Conservation (phyloP, 2,888 invertebrate genomes). For the Thereva nobilitata region DNA sequence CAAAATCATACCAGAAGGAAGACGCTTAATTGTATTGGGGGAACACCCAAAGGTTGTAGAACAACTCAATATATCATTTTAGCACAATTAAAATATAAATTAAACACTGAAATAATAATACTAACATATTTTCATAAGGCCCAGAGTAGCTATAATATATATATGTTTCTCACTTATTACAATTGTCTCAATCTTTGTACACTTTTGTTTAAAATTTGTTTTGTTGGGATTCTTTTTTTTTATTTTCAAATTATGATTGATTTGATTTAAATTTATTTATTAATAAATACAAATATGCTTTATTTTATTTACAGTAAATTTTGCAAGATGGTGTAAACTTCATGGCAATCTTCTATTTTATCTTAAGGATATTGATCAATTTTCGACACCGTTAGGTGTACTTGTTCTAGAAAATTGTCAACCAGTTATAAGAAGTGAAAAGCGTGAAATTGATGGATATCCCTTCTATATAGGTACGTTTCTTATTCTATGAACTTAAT, state of each 20-base stretch:
- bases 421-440: constrained; percentile 67
- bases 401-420: constrained; percentile 87
- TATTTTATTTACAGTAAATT: constrained; percentile 64
- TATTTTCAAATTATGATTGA: not conserved
- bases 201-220: too few relatives aligned
- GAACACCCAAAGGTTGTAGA: constrained; percentile 45
- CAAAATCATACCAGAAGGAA: constrained; percentile 40
- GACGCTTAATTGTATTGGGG: constrained; percentile 45
- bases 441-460: constrained; percentile 70
- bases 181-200: too few relatives aligned
- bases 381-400: constrained; percentile 85
- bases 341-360: constrained; percentile 93
- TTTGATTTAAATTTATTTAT: constrained; percentile 21
- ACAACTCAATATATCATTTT: constrained; percentile 10
- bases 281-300: not conserved
- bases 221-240: too few relatives aligned
- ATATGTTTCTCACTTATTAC: too few relatives aligned
- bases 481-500: not conserved
- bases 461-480: constrained; percentile 79
- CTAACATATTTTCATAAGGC: too few relatives aligned
- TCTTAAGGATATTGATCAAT: constrained; percentile 85
- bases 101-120: not conserved
- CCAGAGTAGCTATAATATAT: too few relatives aligned
- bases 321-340: constrained; percentile 87
- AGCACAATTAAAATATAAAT: constrained; percentile 8